Base-by-base conservation (phyloP, 1,140 invertebrate species). In the Drosophila kanapiae region DNA sequence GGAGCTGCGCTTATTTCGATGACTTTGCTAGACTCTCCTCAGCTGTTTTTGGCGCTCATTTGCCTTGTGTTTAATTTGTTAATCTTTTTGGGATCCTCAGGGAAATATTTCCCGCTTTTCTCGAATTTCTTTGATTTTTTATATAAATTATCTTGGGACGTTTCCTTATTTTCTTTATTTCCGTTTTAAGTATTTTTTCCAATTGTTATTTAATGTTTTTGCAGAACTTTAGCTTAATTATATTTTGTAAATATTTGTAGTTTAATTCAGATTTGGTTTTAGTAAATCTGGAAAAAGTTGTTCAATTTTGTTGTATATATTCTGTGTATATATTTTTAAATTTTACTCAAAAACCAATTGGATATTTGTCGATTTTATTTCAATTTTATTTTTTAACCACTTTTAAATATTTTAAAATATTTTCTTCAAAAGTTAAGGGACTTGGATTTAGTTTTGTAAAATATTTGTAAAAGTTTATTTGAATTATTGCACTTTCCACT, bases 401-500 rank as follows among this genome's bases (percentile, higher is more conserved):
- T 67, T 27, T 45, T 68, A 11, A 38, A 43, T 35, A 42, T 49
- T 60, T 74, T 45, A 61, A 38, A 64, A 75, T 64, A 57, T 71
- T 47, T 47, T 71, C 23, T 62, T 38, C 23, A 43, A 31, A 72
- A 67, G 42, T 35, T 38, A 37, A 54, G 18, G 33, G 18, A 13
- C 4, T 49, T 62, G 14, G 14, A 33, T 37, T 65, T 48, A 42
- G 35, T 37, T 65, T 65, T 59, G 45, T 59, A 74, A 74, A 74
- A 71, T 51, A 72, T 72, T 45, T 14, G 31, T n/a, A 54, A 67
- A 67, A 37, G 62, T 70, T 68, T 31, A 31, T 49, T 53, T 38
- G 45, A 48, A 13, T 43, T 90, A 90, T 88, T 88, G 84, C 84
- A 88, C 84, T 81, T 72, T 72, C 61, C 65, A 74, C 69, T 68